phyloP scores from a whole-genome alignment of 2,888 invertebrate species.

The Luperina testacea region DNA sequence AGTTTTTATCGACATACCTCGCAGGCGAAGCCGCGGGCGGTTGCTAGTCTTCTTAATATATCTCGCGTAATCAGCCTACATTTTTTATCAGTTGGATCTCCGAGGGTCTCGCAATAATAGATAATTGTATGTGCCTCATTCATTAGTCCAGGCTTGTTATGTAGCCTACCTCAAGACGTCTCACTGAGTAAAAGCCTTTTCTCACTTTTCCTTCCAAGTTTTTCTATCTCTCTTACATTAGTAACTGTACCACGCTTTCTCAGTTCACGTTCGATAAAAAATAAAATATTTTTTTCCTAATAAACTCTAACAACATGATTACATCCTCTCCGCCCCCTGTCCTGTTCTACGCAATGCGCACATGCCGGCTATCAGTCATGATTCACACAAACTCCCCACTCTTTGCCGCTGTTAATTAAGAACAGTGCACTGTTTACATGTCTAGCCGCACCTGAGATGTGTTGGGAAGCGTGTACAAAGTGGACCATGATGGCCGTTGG shows the following conservation, averaged over 20 bases:
- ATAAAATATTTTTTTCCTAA: background rate
- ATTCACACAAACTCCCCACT: constrained; percentile 64
- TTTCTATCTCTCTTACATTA: background rate
- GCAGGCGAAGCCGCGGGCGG: too few species aligned
- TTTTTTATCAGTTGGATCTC: background rate
- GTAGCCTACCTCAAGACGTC: background rate
- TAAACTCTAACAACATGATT: background rate
- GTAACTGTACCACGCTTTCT: background rate
- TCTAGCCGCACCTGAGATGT: constrained; percentile 43
- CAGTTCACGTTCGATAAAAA: background rate
- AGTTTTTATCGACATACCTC: too few species aligned
- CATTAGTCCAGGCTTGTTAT: background rate
- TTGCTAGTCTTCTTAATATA: background rate
- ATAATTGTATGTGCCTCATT: background rate
- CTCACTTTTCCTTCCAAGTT: background rate
- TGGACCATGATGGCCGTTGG: background rate
- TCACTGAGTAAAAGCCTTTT: background rate
- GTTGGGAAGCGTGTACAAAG: background rate
- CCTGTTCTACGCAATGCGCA: constrained; percentile 64
- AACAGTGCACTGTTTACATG: constrained; percentile 49
- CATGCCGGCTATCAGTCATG: constrained; percentile 63
- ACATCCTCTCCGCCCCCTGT: constrained; percentile 25
- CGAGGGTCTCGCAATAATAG: background rate
- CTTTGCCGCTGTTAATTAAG: constrained; percentile 65
- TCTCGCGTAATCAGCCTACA: background rate